Conservation (phyloP, 2,888 invertebrate species). For the Nemotelus nigrinus region DNA sequence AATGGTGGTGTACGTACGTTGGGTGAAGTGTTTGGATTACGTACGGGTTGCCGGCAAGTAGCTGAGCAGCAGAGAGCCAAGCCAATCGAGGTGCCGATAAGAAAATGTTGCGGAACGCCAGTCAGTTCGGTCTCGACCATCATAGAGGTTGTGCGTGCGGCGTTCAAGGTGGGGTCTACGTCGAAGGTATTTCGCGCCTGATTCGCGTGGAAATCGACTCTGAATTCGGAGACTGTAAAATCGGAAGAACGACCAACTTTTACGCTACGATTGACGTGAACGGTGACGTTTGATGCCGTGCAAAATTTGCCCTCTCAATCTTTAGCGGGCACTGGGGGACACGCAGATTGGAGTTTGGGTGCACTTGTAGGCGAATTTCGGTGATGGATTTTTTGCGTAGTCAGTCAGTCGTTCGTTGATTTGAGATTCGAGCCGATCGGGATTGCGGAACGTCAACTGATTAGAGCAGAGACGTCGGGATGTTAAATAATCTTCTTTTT, state of each 20-base stretch:
- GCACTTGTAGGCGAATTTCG: not conserved
- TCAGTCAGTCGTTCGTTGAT: conserved; percentile 24
- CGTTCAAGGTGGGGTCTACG: not conserved
- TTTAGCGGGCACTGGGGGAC: not conserved
- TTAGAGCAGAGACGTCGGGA: conserved; percentile 7
- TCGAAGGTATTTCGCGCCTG: not conserved
- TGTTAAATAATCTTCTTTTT: too few species aligned
- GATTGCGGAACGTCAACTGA: not conserved
- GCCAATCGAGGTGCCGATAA: not conserved
- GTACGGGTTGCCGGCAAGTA: not conserved
- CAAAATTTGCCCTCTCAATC: not conserved
- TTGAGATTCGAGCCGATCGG: conserved; percentile 20
- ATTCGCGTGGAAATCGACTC: not conserved
- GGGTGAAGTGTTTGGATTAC: not conserved
- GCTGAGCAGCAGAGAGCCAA: not conserved
- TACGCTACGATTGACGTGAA: conserved; percentile 5
- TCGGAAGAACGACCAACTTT: not conserved
- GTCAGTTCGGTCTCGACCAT: conserved; percentile 5
- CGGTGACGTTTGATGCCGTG: conserved; percentile 12
- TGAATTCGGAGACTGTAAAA: conserved; percentile 8
- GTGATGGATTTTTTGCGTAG: not conserved
- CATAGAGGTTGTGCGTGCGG: conserved; percentile 14
- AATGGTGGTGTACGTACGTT: not conserved
- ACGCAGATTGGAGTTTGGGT: not conserved
- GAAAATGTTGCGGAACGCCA: conserved; percentile 18